These are phyloP conservation scores for Troilus luridus DNA, from an alignment of 2,888 invertebrate genomes.

Conservation along the genomic window DNA sequence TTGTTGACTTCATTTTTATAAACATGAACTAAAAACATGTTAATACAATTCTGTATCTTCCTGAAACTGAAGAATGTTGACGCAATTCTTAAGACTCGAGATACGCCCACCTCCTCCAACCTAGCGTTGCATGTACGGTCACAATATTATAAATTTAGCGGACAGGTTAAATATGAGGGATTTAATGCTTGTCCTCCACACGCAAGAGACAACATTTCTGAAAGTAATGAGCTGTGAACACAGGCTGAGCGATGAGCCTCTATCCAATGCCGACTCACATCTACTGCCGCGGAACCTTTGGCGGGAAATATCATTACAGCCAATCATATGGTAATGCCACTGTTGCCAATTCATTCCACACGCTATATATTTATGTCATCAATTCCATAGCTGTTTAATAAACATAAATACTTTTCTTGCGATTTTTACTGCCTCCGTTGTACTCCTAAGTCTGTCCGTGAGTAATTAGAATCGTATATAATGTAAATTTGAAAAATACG, in stretches of 20 bases:
- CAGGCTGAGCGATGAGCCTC: not conserved
- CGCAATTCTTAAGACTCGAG: not conserved
- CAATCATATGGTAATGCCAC: slow-evolving; percentile 2
- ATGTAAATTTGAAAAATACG: not conserved
- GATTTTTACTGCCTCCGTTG: not conserved
- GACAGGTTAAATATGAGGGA: slow-evolving; percentile 36
- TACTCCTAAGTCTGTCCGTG: not conserved
- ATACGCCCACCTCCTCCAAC: not conserved
- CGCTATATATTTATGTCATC: not conserved
- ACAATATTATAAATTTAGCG: slow-evolving; percentile 30
- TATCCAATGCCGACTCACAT: not conserved
- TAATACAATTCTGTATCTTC: not conserved
- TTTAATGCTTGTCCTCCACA: slow-evolving; percentile 36
- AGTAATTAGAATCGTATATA: not conserved
- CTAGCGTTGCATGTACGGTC: not conserved
- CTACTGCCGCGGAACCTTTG: slow-evolving; percentile 17
- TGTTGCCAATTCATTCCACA: slow-evolving; percentile 8
- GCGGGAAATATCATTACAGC: not conserved
- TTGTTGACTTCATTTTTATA: not conserved
- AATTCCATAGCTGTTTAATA: slow-evolving; percentile 5
- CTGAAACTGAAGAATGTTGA: not conserved
- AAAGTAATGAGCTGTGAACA: slow-evolving; percentile 38
- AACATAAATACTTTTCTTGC: not conserved
- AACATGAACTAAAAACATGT: not conserved
- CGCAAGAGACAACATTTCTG: slow-evolving; percentile 12